A percentile compares a stretch with the other conserved stretches of the same genome.
Evolutionary conservation across 2,797 vertebrate genomes (phyloP).

Genomic region (Phoeniculus purpureus): DNA sequence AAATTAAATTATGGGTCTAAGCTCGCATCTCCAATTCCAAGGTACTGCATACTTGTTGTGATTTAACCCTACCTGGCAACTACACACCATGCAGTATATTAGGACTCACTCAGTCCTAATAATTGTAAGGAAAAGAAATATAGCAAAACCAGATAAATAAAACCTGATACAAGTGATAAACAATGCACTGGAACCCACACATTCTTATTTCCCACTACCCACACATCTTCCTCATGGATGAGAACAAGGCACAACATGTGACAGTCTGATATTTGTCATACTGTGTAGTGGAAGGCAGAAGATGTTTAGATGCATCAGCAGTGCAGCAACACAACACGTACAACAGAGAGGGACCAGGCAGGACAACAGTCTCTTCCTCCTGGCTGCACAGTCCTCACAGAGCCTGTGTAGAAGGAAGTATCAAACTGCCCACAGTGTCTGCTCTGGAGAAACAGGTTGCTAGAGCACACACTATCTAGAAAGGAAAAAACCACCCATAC

Average conservation of each 20-base stretch:
- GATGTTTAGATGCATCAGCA: not conserved
- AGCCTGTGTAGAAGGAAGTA: not conserved
- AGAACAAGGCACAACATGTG: not conserved
- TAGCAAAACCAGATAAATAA: not conserved
- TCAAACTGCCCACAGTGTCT: not conserved
- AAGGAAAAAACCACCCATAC: not conserved
- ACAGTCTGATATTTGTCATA: not conserved
- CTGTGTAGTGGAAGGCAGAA: not conserved
- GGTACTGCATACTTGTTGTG: not conserved
- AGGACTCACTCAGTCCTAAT: not conserved
- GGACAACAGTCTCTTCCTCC: not conserved
- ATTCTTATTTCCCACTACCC: not conserved
- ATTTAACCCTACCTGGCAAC: not conserved
- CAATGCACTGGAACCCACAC: not conserved
- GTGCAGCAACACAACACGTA: not conserved
- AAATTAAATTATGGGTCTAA: not conserved
- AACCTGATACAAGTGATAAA: not conserved
- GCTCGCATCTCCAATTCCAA: not conserved
- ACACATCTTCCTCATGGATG: not conserved
- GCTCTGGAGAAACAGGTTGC: not conserved
- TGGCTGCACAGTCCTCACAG: not conserved
- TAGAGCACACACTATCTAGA: accelerated
- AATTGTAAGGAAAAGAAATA: not conserved
- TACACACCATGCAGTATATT: not conserved
- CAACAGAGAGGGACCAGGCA: not conserved